Base-by-base conservation (phyloP, 2,797 vertebrate genomes). In the Nyctalus aviator region DNA sequence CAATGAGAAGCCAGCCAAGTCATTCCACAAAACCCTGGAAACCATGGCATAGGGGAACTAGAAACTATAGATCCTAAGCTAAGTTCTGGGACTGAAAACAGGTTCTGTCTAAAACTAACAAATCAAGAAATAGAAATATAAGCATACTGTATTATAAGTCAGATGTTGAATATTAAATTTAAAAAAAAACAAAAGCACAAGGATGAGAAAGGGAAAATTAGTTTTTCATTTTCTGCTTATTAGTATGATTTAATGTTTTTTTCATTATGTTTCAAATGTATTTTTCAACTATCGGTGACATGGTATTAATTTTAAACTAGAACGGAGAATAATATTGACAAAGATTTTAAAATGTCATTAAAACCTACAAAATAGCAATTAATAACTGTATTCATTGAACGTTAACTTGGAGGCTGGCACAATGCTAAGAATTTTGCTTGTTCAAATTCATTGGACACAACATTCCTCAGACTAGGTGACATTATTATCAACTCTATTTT, bases 401-500 rank as follows among this genome's bases (percentile, higher is more conserved):
- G 59, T 87, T 35, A 68, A n/a, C 35, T 72, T 87, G 46, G 69
- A 77, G 25, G 27, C 21, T 2, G n/a, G n/a, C 21, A 66, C 44
- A 57, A 10, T 64, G 55, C 1, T 84, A 88, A 92, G 23, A 2
- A 3, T 62, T 76, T 92, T 82, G 48, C 55, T 85, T 76, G 53
- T 95, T 91, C 73, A 96, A 75, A 79, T 50, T 59, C 82, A 90
- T 17, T 96, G 96, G 91, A 55, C 35, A 88, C 75, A 94, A 84
- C 82, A 96, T 78, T 90, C 90, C 75, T 79, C 84, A 93, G 95
- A 77, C 92, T 88, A 97, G 91, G 32, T 79, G 69, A 76, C 18
- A 53, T 73, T 91, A 82, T 96, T 94, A 95, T 96, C 95, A 95
- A 84, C 92, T 95, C 87, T 82, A 37, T 46, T 95, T 95, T 95